Conservation (phyloP, 2,888 invertebrate genomes). For the Itoplectis maculator region DNA sequence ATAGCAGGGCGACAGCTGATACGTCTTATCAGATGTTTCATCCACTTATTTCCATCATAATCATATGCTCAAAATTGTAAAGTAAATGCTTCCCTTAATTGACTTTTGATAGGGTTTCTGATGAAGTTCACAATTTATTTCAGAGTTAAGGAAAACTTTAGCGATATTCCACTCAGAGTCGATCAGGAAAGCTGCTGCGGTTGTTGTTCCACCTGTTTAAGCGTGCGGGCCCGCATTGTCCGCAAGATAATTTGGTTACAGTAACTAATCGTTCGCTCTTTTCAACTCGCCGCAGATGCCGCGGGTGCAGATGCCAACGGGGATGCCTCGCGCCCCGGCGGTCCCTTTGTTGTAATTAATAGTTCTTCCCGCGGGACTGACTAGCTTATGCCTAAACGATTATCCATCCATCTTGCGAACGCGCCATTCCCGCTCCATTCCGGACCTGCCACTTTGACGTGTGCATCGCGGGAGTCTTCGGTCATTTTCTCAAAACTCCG, state of each 20-base stretch:
- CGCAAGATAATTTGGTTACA: constrained; percentile 84
- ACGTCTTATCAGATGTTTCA: no score
- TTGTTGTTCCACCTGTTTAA: constrained; percentile 77
- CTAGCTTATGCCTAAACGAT: constrained; percentile 82
- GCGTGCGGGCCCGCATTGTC: constrained; percentile 76
- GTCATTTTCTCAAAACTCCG: constrained; percentile 42
- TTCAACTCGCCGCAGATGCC: constrained; percentile 80
- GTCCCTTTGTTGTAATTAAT: constrained; percentile 84
- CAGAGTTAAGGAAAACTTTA: background rate
- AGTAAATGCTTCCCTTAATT: background rate
- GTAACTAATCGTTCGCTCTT: constrained; percentile 84
- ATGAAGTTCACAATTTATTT: constrained; percentile 5
- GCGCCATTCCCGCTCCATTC: constrained; percentile 35
- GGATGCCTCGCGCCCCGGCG: constrained; percentile 73
- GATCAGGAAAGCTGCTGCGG: constrained; percentile 38
- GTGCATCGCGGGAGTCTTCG: constrained; percentile 38
- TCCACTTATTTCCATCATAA: no score
- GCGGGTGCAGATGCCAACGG: constrained; percentile 62
- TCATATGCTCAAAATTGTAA: no score
- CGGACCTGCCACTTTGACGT: constrained; percentile 60
- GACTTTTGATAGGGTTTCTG: background rate
- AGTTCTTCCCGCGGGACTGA: constrained; percentile 78
- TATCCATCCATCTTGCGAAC: constrained; percentile 82
- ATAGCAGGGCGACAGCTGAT: background rate
- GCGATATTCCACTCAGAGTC: constrained; percentile 4